Evolutionary conservation across 2,113 vertebrate species (phyloP).

Genomic region (Lamprotornis superbus): DNA sequence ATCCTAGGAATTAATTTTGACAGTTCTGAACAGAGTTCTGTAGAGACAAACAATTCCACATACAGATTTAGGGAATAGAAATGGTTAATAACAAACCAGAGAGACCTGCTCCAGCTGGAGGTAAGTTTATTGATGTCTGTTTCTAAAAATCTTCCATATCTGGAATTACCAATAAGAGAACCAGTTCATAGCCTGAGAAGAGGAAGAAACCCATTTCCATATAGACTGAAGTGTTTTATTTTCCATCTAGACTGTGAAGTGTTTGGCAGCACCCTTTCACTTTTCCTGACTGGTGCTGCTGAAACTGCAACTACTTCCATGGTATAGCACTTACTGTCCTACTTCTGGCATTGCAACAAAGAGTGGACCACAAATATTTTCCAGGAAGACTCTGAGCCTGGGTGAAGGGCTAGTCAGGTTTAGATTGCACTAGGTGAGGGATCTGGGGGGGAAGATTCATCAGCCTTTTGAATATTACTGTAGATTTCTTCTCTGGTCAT

Average conservation of each 20-base stretch:
- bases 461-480: background rate
- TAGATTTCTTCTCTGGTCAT: background rate
- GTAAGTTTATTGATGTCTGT: background rate
- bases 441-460: background rate
- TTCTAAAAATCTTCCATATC: background rate
- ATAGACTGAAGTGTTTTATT: background rate
- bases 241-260: background rate
- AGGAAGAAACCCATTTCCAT: background rate
- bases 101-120: background rate
- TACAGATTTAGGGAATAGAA: background rate
- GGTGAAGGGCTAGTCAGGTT: background rate
- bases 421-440: background rate
- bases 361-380: background rate
- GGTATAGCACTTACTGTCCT: background rate
- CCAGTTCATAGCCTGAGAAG: background rate
- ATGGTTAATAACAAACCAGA: background rate
- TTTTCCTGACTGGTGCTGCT: background rate
- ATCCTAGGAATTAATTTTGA: conserved; percentile 47
- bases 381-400: background rate
- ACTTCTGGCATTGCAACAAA: background rate
- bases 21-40: background rate
- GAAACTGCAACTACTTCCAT: background rate
- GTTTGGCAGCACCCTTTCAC: background rate
- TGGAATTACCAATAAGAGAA: background rate
- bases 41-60: background rate